phyloP scores from a whole-genome alignment of 2,888 invertebrate genomes.

The Drosophila picticornis region DNA sequence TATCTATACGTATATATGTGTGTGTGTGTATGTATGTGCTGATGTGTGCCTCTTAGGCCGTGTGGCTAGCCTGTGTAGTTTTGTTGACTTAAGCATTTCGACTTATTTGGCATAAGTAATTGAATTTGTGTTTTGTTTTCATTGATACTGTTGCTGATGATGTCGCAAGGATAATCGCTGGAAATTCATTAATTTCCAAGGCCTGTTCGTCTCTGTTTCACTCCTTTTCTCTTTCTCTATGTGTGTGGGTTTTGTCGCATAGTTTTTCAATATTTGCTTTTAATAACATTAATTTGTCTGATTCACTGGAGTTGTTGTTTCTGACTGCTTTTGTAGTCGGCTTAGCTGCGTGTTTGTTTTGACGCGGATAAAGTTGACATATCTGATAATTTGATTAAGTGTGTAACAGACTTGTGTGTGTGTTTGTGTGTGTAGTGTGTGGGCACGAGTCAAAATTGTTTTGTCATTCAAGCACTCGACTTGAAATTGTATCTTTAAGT shows the following conservation, averaged over 20 bases:
- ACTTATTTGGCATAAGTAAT: slow-evolving; percentile 82
- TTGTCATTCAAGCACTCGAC: slow-evolving; percentile 55
- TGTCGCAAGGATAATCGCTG: slow-evolving; percentile 73
- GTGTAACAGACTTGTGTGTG: slow-evolving; percentile 28
- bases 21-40: slow-evolving; percentile 11
- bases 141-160: slow-evolving; percentile 61
- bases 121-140: slow-evolving; percentile 76
- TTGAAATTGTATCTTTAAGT: slow-evolving; percentile 57
- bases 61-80: slow-evolving; percentile 42
- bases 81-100: slow-evolving; percentile 75
- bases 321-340: slow-evolving; percentile 42
- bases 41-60: slow-evolving; percentile 6
- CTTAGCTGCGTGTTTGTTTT: slow-evolving; percentile 72
- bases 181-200: slow-evolving; percentile 77
- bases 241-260: slow-evolving; percentile 34
- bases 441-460: slow-evolving; percentile 65
- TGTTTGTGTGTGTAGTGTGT: slow-evolving; percentile 14
- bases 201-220: slow-evolving; percentile 8
- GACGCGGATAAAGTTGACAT: slow-evolving; percentile 71
- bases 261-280: slow-evolving; percentile 70
- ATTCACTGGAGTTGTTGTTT: slow-evolving; percentile 44
- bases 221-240: slow-evolving; percentile 5
- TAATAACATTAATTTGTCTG: slow-evolving; percentile 79
- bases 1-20: not conserved
- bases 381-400: slow-evolving; percentile 80